phyloP scores from a whole-genome alignment of 2,888 invertebrate genomes.

The Nymphalis polychloros region DNA sequence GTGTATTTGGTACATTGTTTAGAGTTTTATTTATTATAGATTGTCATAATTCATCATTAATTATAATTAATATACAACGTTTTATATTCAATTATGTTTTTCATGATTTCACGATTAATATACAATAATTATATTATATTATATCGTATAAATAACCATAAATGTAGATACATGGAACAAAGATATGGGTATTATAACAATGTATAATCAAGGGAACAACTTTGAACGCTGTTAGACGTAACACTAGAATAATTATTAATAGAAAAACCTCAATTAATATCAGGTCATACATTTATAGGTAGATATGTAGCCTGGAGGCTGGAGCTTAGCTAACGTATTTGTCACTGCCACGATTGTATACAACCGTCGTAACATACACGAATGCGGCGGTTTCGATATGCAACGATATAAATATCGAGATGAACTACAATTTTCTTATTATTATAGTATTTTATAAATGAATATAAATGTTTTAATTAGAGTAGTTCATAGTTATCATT shows the following conservation, averaged over 20 bases:
- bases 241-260: conserved; percentile 74
- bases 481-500: background rate
- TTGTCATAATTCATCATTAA: conserved; percentile 69
- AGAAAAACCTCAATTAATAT: conserved; percentile 71
- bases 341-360: conserved; percentile 65
- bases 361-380: conserved; percentile 54
- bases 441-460: conserved; percentile 5
- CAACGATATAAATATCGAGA: conserved; percentile 8
- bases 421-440: background rate
- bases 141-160: conserved; percentile 76
- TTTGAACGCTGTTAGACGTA: conserved; percentile 76
- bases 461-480: background rate
- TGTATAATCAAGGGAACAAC: conserved; percentile 81
- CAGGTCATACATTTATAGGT: conserved; percentile 58
- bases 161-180: conserved; percentile 73
- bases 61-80: conserved; percentile 76
- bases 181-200: conserved; percentile 79
- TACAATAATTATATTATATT: conserved; percentile 67
- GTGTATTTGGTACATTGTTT: conserved; percentile 80
- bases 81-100: conserved; percentile 75
- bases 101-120: conserved; percentile 75
- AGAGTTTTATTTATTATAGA: conserved; percentile 67
- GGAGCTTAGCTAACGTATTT: conserved; percentile 69
- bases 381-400: conserved; percentile 22
- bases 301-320: conserved; percentile 79